These are phyloP conservation scores for Ornithoptera priamus DNA, from an alignment of 2,888 invertebrate species.

Conservation along the genomic window DNA sequence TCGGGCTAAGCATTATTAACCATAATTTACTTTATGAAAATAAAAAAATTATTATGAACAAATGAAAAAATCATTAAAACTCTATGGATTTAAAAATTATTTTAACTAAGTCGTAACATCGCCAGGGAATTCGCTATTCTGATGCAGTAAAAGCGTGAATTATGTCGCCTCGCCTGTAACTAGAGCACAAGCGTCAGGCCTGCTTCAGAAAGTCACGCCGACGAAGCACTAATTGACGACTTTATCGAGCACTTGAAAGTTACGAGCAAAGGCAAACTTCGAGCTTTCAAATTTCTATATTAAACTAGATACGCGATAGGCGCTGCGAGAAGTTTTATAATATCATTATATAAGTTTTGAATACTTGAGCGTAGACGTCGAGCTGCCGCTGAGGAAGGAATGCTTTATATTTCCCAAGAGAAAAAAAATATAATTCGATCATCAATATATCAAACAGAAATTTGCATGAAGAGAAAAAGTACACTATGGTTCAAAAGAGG, in stretches of 20 bases:
- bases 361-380: slow-evolving; percentile 31
- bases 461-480: not conserved
- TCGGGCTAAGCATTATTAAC: no score
- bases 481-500: no score
- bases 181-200: slow-evolving; percentile 34
- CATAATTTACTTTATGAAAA: no score
- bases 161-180: slow-evolving; percentile 24
- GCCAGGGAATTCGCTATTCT: slow-evolving; percentile 1
- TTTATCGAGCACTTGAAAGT: slow-evolving; percentile 63
- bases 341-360: slow-evolving; percentile 49
- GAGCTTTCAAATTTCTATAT: slow-evolving; percentile 65
- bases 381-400: not conserved
- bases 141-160: slow-evolving; percentile 12
- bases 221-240: slow-evolving; percentile 69
- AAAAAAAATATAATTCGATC: not conserved
- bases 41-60: no score
- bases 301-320: slow-evolving; percentile 59
- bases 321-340: slow-evolving; percentile 53
- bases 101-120: not conserved
- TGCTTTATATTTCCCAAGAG: not conserved
- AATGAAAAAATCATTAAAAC: no score
- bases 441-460: not conserved
- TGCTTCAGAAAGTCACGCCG: slow-evolving; percentile 35
- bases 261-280: slow-evolving; percentile 56
- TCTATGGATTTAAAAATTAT: no score